Evolutionary conservation across 2,888 invertebrate genomes (phyloP).

Genomic region (Lamellibrachia satsuma): DNA sequence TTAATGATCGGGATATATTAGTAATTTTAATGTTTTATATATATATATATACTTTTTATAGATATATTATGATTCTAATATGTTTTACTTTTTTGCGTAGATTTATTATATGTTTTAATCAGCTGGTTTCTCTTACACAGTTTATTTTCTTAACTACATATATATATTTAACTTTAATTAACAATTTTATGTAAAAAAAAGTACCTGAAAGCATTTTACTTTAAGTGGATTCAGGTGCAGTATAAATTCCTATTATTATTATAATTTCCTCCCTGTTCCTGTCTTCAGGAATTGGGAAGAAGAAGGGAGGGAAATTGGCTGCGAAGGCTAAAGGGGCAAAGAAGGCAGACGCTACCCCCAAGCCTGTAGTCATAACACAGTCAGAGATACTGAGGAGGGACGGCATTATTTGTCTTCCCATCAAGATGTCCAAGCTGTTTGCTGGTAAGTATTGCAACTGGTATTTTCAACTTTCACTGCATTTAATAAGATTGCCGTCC

Average conservation of each 20-base stretch:
- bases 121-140: too few relatives aligned
- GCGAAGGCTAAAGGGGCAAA: slow-evolving; percentile 38
- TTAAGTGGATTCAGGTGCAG: too few relatives aligned
- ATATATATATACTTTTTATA: too few relatives aligned
- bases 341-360: slow-evolving; percentile 49
- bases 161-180: too few relatives aligned
- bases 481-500: neutral
- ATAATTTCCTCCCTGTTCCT: neutral
- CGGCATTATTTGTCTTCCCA: slow-evolving; percentile 58
- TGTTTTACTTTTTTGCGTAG: too few relatives aligned
- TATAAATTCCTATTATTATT: neutral
- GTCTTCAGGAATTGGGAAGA: neutral
- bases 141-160: too few relatives aligned
- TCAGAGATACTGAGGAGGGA: slow-evolving; percentile 27
- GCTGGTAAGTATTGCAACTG: slow-evolving; percentile 49
- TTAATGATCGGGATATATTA: too few relatives aligned
- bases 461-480: neutral
- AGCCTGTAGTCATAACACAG: slow-evolving; percentile 55
- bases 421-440: slow-evolving; percentile 58
- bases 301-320: neutral
- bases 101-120: too few relatives aligned
- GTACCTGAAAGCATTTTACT: too few relatives aligned
- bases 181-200: too few relatives aligned
- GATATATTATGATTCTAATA: too few relatives aligned
- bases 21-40: too few relatives aligned